phyloP scores from a whole-genome alignment of 2,797 vertebrate genomes.

The Mycteria americana region DNA sequence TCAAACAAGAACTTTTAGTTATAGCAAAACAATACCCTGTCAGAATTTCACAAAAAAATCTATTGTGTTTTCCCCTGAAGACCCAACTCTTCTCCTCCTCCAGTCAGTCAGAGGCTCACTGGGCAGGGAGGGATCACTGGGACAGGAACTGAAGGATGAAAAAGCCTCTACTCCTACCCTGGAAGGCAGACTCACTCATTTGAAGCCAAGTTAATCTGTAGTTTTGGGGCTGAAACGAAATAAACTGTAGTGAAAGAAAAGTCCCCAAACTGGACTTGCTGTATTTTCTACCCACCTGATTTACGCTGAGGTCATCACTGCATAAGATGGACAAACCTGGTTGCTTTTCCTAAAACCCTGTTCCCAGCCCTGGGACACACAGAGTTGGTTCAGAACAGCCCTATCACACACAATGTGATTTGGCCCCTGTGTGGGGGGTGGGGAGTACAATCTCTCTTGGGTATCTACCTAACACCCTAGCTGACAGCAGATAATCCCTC shows the following conservation, averaged over 20 bases:
- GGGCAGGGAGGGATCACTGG: background rate
- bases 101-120: background rate
- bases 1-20: background rate
- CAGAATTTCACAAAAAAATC: background rate
- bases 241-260: background rate
- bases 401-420: background rate
- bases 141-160: background rate
- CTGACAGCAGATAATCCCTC: background rate
- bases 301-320: background rate
- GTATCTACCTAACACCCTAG: background rate
- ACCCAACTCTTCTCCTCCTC: background rate
- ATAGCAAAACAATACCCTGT: background rate
- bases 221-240: background rate
- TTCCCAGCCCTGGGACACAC: background rate
- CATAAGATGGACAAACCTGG: background rate
- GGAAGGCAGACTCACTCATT: background rate
- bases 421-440: background rate
- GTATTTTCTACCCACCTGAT: background rate
- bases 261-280: background rate
- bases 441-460: background rate
- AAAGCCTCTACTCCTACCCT: background rate
- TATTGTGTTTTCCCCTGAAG: background rate
- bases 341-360: background rate
- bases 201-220: background rate
- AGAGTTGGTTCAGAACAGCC: background rate